Evolutionary conservation across 2,888 invertebrate genomes (phyloP), one percentile per base, ranked within the genome.

Genomic region (Busseola fusca): DNA sequence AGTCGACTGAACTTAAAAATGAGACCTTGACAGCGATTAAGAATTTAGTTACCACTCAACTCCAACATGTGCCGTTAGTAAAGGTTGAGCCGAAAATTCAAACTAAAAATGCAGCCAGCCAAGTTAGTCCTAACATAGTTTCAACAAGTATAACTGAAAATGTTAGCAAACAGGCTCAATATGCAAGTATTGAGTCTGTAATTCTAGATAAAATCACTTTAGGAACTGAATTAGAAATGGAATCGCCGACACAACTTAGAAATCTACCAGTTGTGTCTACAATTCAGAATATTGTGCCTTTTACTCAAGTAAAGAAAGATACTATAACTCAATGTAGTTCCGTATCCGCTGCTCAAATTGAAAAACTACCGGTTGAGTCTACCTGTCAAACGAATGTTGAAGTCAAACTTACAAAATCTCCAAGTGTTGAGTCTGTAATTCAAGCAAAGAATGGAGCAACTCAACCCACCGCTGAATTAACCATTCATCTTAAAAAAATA

Each of bases 121-220:
- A 30, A 45, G 18, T 50, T 14, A 45, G 14, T 64, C 1, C 40
- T 25, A 30, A 30, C 16, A 14, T 68, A 50, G 27, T 34, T 30
- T 50, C 34, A 3, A 40, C 48, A 16, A 59, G 40, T 54, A 21
- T 50, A 30, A 59, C 34, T 14, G 68, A 42, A 48, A 54, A 54
- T 54, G 10, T 54, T 9, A 59, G 25, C 54, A 59, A 52, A 10
- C 64, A 58, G 3, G 18, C 21, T 14, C 75, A 60, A 64, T 76
- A 50, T 68, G 5, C 30, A 16, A 68, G 42, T 48, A 58, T 76
- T 30, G 76, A 76, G 52, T 63, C 63, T 75, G 25, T 16, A 14
- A 71, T 77, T 72, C 52, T 78, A 37, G 73, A 64, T 54, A 79
- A 60, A 74, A 59, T 59, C 27, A 74, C 78, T 0, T 76, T 76